Conservation (phyloP, 2,113 vertebrate genomes). For the Misgurnus mizolepis region DNA sequence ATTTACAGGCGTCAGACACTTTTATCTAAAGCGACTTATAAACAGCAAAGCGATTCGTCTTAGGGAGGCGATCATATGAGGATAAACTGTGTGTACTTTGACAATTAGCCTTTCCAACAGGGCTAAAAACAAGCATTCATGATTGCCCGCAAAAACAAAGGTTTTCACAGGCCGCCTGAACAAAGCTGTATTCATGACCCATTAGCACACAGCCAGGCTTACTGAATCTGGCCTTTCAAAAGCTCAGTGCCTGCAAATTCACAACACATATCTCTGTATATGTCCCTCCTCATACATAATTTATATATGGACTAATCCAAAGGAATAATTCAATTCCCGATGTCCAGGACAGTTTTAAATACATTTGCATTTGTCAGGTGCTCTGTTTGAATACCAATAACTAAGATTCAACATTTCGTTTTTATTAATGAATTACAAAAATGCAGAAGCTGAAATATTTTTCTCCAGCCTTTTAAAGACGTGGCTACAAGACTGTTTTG, state of each 20-base stretch:
- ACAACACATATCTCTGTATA: slow-evolving; percentile 42
- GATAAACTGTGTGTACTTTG: slow-evolving; percentile 12
- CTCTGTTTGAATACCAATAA: not conserved
- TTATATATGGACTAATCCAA: slow-evolving; percentile 12
- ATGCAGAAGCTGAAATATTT: no score
- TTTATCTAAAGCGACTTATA: no score
- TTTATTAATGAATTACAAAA: not conserved
- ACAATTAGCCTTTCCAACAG: slow-evolving; percentile 60
- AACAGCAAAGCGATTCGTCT: not conserved
- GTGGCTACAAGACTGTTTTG: no score
- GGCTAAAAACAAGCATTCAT: slow-evolving; percentile 66
- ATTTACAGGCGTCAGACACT: no score
- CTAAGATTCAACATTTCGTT: not conserved
- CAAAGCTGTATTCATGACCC: slow-evolving; percentile 72
- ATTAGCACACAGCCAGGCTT: slow-evolving; percentile 61
- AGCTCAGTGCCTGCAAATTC: slow-evolving; percentile 42
- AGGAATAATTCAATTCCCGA: not conserved
- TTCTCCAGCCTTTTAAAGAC: no score
- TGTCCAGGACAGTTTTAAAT: not conserved
- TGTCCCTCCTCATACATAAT: slow-evolving; percentile 29
- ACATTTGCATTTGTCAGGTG: not conserved
- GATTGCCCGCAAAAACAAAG: slow-evolving; percentile 63
- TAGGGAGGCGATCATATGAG: no score
- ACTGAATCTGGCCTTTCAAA: slow-evolving; percentile 63
- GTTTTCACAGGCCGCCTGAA: slow-evolving; percentile 56